phyloP scores from a whole-genome alignment of 2,888 invertebrate genomes.

The Stenchaetothrips biformis region DNA sequence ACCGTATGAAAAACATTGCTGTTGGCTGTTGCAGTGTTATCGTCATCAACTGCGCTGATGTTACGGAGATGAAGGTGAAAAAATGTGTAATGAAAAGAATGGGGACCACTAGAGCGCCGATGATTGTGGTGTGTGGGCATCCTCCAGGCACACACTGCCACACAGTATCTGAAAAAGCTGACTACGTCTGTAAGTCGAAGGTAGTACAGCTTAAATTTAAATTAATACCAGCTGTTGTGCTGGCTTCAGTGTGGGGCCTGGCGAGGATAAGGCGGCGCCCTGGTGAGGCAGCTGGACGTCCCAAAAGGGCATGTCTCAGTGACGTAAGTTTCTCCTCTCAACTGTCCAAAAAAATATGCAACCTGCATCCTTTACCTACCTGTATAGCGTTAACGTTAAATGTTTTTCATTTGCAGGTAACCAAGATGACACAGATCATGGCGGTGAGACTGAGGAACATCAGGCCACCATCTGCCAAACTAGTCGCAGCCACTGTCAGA shows the following conservation, averaged over 20 bases:
- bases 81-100: not conserved
- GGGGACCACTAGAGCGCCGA: not conserved
- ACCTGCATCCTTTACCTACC: not conserved
- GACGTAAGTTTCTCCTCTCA: not conserved
- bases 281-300: not conserved
- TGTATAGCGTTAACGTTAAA: not conserved
- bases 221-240: not conserved
- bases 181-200: too few species aligned
- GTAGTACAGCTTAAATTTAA: not conserved
- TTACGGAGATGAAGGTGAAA: not conserved
- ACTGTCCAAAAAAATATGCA: not conserved
- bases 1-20: not conserved
- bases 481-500: not conserved
- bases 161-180: too few species aligned
- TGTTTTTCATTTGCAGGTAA: not conserved
- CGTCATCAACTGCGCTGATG: not conserved
- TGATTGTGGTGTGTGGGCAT: not conserved
- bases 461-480: not conserved
- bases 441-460: not conserved
- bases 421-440: not conserved
- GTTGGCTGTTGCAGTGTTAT: conserved; percentile 1
- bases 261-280: not conserved
- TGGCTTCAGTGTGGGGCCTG: not conserved
- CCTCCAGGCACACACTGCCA: not conserved
- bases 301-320: not conserved